Evolutionary conservation across 2,888 invertebrate species (phyloP).

Genomic region (Leistus spinibarbis): DNA sequence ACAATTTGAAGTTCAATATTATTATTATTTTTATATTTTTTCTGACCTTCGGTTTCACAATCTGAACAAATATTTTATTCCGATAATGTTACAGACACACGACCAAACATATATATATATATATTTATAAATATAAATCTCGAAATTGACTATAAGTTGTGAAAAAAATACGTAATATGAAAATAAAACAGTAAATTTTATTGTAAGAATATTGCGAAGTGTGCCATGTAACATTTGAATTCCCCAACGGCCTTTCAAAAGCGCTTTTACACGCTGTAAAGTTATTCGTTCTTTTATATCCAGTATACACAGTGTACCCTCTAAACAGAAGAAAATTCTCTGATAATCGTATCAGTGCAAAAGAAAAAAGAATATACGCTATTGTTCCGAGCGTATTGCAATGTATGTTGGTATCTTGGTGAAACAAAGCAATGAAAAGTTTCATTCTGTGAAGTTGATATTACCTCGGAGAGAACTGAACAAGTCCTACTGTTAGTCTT

Average conservation of each 20-base stretch:
- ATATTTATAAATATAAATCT: too few species aligned
- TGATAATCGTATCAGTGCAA: not conserved
- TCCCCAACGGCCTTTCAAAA: not conserved
- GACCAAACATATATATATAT: not conserved
- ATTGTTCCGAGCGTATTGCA: not conserved
- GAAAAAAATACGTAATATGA: not conserved
- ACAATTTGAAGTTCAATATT: too few species aligned
- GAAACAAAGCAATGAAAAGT: conserved; percentile 12
- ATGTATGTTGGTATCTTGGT: not conserved
- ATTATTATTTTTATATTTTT: too few species aligned
- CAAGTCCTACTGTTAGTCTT: not conserved
- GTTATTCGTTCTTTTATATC: not conserved
- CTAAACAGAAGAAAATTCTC: not conserved
- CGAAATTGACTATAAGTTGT: not conserved
- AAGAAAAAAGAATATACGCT: not conserved
- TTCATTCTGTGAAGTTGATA: conserved; percentile 26
- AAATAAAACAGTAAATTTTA: not conserved
- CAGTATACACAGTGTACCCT: not conserved
- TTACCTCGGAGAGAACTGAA: not conserved
- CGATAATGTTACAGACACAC: too few species aligned
- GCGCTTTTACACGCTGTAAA: not conserved
- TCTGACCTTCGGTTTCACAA: too few species aligned
- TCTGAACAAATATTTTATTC: too few species aligned
- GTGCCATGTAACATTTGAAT: not conserved
- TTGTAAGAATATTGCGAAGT: not conserved